Percentiles rank a stretch among this genome's conserved stretches.
Evolutionary conservation across 2,797 vertebrate species (phyloP).

Genomic region (Phoxinus dragarum): DNA sequence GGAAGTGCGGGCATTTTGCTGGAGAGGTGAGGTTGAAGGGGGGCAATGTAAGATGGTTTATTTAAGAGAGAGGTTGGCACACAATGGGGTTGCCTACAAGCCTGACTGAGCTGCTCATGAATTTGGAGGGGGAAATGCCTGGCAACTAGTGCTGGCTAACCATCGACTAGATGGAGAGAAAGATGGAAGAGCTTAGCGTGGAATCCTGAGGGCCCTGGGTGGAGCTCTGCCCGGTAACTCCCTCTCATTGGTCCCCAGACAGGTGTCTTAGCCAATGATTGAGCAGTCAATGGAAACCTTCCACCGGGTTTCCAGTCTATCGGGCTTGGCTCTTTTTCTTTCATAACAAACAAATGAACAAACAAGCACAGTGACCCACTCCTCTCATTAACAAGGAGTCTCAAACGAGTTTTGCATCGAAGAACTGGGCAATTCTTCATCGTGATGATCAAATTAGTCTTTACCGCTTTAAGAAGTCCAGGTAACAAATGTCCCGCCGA

Average conservation of each 20-base stretch:
- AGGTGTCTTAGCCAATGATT: conserved; percentile 41
- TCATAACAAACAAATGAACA: conserved; percentile 25
- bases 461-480: neutral
- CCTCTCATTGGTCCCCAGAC: conserved; percentile 41
- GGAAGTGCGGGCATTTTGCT: neutral
- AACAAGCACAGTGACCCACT: neutral
- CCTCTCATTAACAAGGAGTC: conserved; percentile 29
- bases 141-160: conserved; percentile 29
- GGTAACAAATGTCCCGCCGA: neutral
- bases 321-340: neutral
- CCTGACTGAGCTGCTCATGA: neutral
- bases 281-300: conserved; percentile 18
- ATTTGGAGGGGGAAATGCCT: conserved; percentile 5
- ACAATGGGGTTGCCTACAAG: neutral
- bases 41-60: neutral
- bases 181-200: neutral
- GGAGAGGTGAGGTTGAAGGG: neutral
- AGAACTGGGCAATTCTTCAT: conserved; percentile 11
- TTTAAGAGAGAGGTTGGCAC: neutral
- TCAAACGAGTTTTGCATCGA: neutral
- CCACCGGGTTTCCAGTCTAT: conserved; percentile 5
- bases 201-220: conserved; percentile 8
- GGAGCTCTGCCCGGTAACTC: conserved; percentile 15
- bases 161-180: neutral
- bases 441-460: neutral